These are phyloP conservation scores for Periophthalmodon schlosseri DNA, from an alignment of 2,113 vertebrate genomes.

Conservation along the genomic window DNA sequence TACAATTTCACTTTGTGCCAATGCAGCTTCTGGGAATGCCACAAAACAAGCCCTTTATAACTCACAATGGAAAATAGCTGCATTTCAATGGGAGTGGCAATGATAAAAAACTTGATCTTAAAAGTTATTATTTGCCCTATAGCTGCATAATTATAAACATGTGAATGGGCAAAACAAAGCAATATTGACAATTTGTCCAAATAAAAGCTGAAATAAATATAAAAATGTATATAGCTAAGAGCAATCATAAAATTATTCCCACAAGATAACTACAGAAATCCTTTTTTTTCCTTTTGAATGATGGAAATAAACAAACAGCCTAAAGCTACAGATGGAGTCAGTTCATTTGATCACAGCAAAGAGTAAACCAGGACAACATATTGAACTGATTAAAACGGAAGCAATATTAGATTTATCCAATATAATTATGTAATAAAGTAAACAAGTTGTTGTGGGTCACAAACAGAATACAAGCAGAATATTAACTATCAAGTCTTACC, in stretches of 20 bases:
- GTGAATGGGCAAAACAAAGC: not conserved
- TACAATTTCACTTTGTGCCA: slow-evolving; percentile 39
- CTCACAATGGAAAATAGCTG: slow-evolving; percentile 37
- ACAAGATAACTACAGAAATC: not conserved
- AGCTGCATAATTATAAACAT: not conserved
- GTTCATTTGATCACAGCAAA: slow-evolving; percentile 12
- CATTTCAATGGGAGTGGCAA: slow-evolving; percentile 41
- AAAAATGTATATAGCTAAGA: not conserved
- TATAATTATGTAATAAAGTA: not conserved
- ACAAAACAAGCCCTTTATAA: slow-evolving; percentile 38
- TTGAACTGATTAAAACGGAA: slow-evolving; percentile 5
- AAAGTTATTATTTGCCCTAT: not conserved
- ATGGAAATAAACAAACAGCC: not conserved
- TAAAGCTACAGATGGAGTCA: slow-evolving; percentile 27
- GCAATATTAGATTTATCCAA: not conserved
- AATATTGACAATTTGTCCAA: not conserved
- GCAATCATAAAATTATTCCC: not conserved
- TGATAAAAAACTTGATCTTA: not conserved
- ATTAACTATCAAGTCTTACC: slow-evolving; percentile 13
- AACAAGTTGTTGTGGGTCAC: not conserved
- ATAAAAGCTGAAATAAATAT: not conserved
- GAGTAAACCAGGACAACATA: slow-evolving; percentile 25
- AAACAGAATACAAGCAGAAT: not conserved
- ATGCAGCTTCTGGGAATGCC: slow-evolving; percentile 29
- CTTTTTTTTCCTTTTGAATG: not conserved